Percentiles rank a stretch among this genome's conserved stretches.
Evolutionary conservation across 2,888 invertebrate species (phyloP).

Genomic region (Argyresthia albistria): DNA sequence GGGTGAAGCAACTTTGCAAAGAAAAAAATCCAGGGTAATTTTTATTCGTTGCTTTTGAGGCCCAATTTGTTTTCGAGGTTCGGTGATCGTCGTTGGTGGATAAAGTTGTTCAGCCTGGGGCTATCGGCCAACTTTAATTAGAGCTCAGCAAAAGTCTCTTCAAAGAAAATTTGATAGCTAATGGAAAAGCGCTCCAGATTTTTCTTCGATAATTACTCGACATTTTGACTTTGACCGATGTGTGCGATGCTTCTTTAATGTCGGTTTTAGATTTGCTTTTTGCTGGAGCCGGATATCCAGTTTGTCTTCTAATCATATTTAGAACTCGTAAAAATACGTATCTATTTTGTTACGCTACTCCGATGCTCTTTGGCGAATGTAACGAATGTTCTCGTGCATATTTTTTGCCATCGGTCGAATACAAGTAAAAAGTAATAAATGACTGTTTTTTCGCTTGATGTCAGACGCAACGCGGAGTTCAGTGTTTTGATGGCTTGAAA

Average conservation of each 20-base stretch:
- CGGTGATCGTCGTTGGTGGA: constrained; percentile 4
- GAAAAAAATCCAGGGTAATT: neutral
- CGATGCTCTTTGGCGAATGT: too few species aligned
- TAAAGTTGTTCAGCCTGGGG: neutral
- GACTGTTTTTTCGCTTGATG: too few species aligned
- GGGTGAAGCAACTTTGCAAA: neutral
- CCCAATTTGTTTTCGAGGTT: constrained; percentile 5
- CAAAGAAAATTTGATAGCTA: constrained; percentile 9
- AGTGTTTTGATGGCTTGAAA: too few species aligned
- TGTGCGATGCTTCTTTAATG: too few species aligned
- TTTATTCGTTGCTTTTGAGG: neutral
- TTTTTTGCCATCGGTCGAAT: neutral
- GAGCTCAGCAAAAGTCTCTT: constrained; percentile 7
- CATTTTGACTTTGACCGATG: neutral
- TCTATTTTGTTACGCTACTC: too few species aligned
- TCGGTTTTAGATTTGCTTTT: too few species aligned
- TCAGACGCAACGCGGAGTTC: too few species aligned
- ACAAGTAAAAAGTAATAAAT: too few species aligned
- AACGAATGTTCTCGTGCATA: too few species aligned
- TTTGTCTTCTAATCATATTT: too few species aligned
- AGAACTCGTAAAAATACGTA: too few species aligned
- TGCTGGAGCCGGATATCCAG: too few species aligned
- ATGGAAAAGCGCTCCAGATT: constrained; percentile 1
- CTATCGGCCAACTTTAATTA: constrained; percentile 11
- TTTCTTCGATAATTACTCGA: neutral